Conservation (phyloP, 2,113 vertebrate species). For the Urocynchramus pylzowi region DNA sequence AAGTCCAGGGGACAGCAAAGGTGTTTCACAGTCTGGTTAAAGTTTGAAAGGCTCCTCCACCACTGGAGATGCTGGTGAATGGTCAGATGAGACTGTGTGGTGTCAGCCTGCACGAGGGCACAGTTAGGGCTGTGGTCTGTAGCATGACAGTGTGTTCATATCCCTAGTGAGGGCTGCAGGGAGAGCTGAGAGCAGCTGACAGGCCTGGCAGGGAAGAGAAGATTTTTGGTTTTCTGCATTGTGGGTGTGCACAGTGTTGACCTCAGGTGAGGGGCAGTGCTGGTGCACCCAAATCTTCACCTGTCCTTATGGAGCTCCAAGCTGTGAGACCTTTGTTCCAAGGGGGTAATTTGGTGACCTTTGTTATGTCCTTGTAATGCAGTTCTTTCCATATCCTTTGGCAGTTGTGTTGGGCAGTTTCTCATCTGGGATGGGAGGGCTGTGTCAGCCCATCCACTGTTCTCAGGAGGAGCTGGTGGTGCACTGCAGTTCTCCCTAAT, state of each 20-base stretch:
- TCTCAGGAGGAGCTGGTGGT: background rate
- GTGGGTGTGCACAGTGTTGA: background rate
- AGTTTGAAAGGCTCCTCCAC: background rate
- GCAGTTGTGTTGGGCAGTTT: background rate
- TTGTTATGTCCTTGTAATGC: background rate
- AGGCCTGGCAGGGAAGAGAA: background rate
- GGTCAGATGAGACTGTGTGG: background rate
- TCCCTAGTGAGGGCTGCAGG: background rate
- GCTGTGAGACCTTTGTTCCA: background rate
- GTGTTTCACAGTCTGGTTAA: background rate
- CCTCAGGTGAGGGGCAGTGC: background rate
- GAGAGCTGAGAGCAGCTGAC: background rate
- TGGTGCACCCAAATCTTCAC: background rate
- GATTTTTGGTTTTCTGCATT: background rate
- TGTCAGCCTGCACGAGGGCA: background rate
- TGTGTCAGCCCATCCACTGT: fast-evolving
- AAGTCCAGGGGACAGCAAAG: background rate
- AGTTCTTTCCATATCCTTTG: background rate
- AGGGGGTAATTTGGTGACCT: background rate
- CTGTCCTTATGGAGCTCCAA: background rate
- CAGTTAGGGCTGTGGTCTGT: background rate
- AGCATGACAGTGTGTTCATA: background rate
- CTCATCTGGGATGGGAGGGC: fast-evolving
- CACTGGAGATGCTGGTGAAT: background rate
- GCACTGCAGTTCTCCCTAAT: background rate